phyloP scores from a whole-genome alignment of 2,888 invertebrate genomes.

The Scaptomyza reducta region DNA sequence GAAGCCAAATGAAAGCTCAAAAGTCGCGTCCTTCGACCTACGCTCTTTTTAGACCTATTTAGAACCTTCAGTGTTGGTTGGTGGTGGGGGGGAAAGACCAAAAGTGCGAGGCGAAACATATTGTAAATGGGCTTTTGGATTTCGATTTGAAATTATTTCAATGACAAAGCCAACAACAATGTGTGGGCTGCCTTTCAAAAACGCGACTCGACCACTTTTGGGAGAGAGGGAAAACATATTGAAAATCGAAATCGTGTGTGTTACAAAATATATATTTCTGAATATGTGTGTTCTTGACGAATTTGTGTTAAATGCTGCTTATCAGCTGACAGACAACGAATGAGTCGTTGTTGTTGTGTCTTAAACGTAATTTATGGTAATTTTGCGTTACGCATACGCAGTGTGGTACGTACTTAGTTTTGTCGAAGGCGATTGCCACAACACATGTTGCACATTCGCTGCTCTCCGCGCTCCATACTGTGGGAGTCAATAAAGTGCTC shows the following conservation, averaged over 20 bases:
- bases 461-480: constrained; percentile 39
- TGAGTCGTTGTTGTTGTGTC: neutral
- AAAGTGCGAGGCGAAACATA: constrained; percentile 23
- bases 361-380: constrained; percentile 70
- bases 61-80: constrained; percentile 73
- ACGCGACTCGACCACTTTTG: no score
- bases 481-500: constrained; percentile 71
- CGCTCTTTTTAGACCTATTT: constrained; percentile 23
- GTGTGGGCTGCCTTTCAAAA: constrained; percentile 69
- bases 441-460: constrained; percentile 53
- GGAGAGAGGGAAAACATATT: constrained; percentile 3
- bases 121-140: constrained; percentile 50
- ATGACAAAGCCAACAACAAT: constrained; percentile 66
- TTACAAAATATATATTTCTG: constrained; percentile 32
- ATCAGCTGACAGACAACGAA: constrained; percentile 52
- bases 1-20: constrained; percentile 49
- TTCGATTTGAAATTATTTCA: constrained; percentile 63
- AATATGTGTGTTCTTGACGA: constrained; percentile 53
- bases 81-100: constrained; percentile 23
- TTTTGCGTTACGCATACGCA: constrained; percentile 77
- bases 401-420: constrained; percentile 57
- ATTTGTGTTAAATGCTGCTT: constrained; percentile 64
- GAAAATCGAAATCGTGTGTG: constrained; percentile 34
- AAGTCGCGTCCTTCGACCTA: constrained; percentile 61
- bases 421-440: constrained; percentile 21